Evolutionary conservation across 2,888 invertebrate species (phyloP), one percentile per base, ranked within the genome.

Genomic region (Villa cingulata): DNA sequence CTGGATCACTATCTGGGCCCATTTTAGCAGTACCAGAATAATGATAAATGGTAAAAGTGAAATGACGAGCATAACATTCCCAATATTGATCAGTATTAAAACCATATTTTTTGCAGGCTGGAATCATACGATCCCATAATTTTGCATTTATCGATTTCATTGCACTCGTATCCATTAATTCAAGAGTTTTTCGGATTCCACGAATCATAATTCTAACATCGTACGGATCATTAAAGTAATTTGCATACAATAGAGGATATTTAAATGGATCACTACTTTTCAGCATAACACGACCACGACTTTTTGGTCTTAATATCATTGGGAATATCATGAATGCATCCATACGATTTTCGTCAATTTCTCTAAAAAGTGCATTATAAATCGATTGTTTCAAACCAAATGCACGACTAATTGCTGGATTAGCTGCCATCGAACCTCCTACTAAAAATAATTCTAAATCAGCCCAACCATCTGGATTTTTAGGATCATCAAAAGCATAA

Each of bases 381-480:
- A 68, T 53, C 20, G 65, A 56, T 2, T 64, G 60, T 1, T 62
- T 55, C 3, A 71, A 62, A 58, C 60, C 68, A 63, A 71, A 70
- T 23, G 69, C 51, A 12, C 49, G 49, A 32, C 49, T 49, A 23
- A 51, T 51, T 3, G 49, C 51, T 36, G 51, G 51, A 57, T 46
- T 39, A 62, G 69, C 17, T 65, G 68, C 49, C 57, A 56, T 45
- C 12, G 51, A 49, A 9, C 73, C 74, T 3, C 74, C 75, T 2
- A 76, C 63, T 54, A 78, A 76, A 46, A 83, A 71, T 10, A 81
- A 60, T 60, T 83, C 81, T 27, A 82, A 71, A 57, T 83, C 81
- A 1, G 83, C 81, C 57, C 73, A 71, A 51, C 68, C 68, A 29
- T 57, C 53, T 10, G 42, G 46, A 37, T 68, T 67, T 36, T 63